phyloP scores from a whole-genome alignment of 2,888 invertebrate species.

The Anagyrus pseudococci region DNA sequence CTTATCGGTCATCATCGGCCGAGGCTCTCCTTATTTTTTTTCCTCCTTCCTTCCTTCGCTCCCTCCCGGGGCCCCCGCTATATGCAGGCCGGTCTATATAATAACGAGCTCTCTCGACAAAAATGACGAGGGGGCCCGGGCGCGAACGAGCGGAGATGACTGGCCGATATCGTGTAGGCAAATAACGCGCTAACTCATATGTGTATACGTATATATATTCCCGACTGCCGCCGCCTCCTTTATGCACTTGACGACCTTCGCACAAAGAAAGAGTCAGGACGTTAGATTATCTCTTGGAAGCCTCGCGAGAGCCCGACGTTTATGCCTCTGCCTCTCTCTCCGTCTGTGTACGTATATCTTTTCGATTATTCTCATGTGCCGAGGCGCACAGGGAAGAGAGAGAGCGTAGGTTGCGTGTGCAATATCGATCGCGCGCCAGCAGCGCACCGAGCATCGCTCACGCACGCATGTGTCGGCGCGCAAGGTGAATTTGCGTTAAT shows the following conservation, averaged over 20 bases:
- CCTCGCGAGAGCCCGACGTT: too few species aligned
- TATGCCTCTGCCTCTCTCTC: neutral
- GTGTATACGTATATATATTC: too few species aligned
- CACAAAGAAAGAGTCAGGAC: too few species aligned
- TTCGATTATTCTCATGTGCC: neutral
- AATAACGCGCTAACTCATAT: conserved; percentile 47
- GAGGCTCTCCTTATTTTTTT: neutral
- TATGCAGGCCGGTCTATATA: too few species aligned
- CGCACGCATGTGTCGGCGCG: neutral
- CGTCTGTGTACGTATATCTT: neutral
- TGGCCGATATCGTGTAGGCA: conserved; percentile 50
- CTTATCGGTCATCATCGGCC: conserved; percentile 47
- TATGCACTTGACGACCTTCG: too few species aligned
- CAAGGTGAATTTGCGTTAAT: neutral
- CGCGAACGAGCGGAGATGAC: too few species aligned
- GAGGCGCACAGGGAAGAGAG: too few species aligned
- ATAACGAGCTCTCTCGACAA: too few species aligned
- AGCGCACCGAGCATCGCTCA: neutral
- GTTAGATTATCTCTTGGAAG: too few species aligned
- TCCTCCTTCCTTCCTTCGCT: neutral
- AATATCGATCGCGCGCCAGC: neutral
- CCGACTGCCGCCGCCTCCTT: too few species aligned
- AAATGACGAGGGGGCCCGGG: too few species aligned
- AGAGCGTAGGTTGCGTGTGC: conserved; percentile 4
- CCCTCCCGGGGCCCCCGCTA: too few species aligned